Evolutionary conservation across 2,888 invertebrate species (phyloP).

Genomic region (Harpagoxenus sublaevis): DNA sequence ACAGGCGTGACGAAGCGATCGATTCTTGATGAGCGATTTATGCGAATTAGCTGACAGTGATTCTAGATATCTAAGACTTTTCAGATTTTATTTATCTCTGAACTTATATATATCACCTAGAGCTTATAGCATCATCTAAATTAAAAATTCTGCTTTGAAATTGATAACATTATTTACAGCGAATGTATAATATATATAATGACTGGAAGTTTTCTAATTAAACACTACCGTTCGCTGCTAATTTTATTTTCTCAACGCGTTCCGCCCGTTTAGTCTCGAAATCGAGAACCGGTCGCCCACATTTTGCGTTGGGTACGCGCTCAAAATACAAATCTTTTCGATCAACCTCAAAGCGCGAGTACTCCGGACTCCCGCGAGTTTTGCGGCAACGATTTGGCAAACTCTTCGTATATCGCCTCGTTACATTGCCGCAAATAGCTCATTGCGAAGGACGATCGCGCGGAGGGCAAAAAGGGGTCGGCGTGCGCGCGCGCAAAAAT

Average conservation of each 20-base stretch:
- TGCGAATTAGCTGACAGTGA: neutral
- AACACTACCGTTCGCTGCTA: neutral
- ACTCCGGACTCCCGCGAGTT: conserved; percentile 10
- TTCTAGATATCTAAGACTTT: neutral
- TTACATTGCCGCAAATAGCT: conserved; percentile 33
- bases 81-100: conserved; percentile 3
- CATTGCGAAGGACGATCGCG: conserved; percentile 49
- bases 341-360: neutral
- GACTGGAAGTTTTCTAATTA: neutral
- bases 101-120: neutral
- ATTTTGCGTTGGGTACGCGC: conserved; percentile 1
- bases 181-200: neutral
- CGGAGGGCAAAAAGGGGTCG: neutral
- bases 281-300: neutral
- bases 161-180: neutral
- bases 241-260: neutral
- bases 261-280: neutral
- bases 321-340: conserved; percentile 13
- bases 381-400: conserved; percentile 49
- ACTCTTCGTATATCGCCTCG: conserved; percentile 16
- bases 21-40: neutral
- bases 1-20: too few relatives aligned
- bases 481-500: conserved; percentile 10
- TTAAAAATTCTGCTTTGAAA: neutral
- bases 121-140: too few relatives aligned